Evolutionary conservation across 2,113 vertebrate genomes (phyloP).

Genomic region (Alligator sinensis): DNA sequence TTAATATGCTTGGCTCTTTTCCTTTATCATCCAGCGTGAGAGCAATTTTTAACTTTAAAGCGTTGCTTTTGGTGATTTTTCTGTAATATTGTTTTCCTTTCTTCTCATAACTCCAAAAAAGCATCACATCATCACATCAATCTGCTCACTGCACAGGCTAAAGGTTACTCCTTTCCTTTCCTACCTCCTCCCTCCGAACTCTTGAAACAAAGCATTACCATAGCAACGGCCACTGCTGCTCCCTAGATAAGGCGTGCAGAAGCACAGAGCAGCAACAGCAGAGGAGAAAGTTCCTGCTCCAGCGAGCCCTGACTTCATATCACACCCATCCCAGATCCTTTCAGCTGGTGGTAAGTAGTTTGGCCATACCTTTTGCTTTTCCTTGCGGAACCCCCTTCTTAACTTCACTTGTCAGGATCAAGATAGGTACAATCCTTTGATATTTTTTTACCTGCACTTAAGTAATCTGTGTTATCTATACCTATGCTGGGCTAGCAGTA

Average conservation of each 20-base stretch:
- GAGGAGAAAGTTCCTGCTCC: background rate
- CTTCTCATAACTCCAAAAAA: background rate
- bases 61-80: accelerated
- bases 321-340: background rate
- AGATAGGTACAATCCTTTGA: background rate
- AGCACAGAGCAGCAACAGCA: slow-evolving; percentile 12
- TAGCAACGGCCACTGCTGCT: slow-evolving; percentile 60
- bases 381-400: accelerated
- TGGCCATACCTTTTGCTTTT: accelerated
- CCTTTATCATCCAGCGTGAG: background rate
- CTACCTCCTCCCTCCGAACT: background rate
- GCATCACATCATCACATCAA: background rate
- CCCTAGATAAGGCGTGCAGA: slow-evolving; percentile 73
- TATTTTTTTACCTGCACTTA: background rate
- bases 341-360: slow-evolving; percentile 64
- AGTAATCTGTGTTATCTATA: accelerated
- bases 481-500: background rate
- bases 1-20: background rate
- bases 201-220: slow-evolving; percentile 66
- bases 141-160: background rate
- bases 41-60: background rate
- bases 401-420: background rate
- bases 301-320: background rate
- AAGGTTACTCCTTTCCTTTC: background rate
- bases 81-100: accelerated